Evolutionary conservation across 2,113 vertebrate genomes (phyloP), one percentile per base, ranked within the genome.

Genomic region (Dicentrarchus labrax): DNA sequence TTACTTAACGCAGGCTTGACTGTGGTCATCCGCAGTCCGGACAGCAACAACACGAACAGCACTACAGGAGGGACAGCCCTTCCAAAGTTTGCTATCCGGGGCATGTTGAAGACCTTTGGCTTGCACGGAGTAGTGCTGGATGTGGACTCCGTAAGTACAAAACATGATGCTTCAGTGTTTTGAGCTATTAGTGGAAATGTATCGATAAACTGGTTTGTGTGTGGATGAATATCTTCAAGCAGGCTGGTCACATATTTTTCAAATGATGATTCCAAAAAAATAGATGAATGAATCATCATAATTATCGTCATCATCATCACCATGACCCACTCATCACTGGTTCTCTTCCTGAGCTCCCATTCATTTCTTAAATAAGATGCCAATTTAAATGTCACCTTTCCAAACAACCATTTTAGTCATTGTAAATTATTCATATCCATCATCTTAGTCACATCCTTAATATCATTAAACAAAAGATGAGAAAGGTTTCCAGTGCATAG

Each of bases 41-140:
- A 99, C 91, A 98, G 97, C 91, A 99, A 98, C 90, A 99, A 98
- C 0, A 96, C 97, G 51, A 94, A 96, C 92, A 97, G 96, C 91
- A 97, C 94, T 1, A 94, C 97, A 0, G 97, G 98, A 0, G 97
- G 97, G 74, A 99, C 97, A 5, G 97, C 98, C 36, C 93, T 99
- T 39, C 98, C 98, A 0, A 99, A 99, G 85, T 99, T 99, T 88
- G 98, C 98, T 13, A 98, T 99, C 86, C 95, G 98, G 10, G 98
- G 98, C 50, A 99, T 99, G 98, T 89, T 99, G 84, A 99, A 99
- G 90, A 99, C 98, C 0, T 99, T 99, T 48, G 96, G 97, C 45
- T 96, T 99, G 82, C 97, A 99, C 16, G 98, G 98, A 1, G 97
- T 98, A 0, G 98, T 99, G 39, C 94, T 99, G 79, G 98, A 99